These are phyloP conservation scores for Melanotaenia trifasciata DNA, from an alignment of 2,797 vertebrate genomes.

Conservation along the genomic window DNA sequence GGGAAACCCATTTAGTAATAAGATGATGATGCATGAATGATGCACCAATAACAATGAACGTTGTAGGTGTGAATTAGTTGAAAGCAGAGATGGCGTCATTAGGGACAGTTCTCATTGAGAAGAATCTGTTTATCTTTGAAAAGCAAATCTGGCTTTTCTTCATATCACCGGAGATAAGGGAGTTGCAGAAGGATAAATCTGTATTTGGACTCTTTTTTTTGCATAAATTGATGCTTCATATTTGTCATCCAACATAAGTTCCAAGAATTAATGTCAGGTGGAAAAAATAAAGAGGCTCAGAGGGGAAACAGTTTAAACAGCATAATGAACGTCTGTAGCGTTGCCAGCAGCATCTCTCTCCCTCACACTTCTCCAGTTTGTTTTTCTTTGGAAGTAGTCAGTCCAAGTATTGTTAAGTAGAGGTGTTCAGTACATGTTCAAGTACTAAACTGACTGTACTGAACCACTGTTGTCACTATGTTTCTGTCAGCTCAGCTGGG, in stretches of 20 bases:
- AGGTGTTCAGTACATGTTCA: not conserved
- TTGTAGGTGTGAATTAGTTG: not conserved
- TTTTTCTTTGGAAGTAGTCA: not conserved
- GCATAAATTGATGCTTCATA: slow-evolving; percentile 8
- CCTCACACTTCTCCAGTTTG: not conserved
- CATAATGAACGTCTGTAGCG: slow-evolving; percentile 37
- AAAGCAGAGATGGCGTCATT: not conserved
- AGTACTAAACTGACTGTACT: slow-evolving; percentile 3
- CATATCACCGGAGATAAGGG: not conserved
- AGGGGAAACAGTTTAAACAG: slow-evolving; percentile 24
- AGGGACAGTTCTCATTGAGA: not conserved
- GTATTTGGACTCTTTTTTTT: slow-evolving; percentile 8
- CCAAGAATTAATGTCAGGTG: slow-evolving; percentile 14
- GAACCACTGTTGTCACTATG: not conserved
- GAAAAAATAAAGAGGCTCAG: slow-evolving; percentile 27
- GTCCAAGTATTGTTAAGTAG: not conserved
- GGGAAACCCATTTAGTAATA: not conserved
- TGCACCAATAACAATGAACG: not conserved
- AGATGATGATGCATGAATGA: slow-evolving; percentile 2
- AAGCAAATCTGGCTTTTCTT: not conserved
- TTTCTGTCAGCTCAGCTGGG: not conserved
- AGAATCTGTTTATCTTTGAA: not conserved
- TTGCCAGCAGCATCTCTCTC: slow-evolving; percentile 10
- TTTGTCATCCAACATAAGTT: slow-evolving; percentile 16
- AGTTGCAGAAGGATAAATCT: not conserved